Percentiles rank a stretch among this genome's conserved stretches.
Conservation (phyloP, 1,140 invertebrate species). For the Lutraria rhynchaena region DNA sequence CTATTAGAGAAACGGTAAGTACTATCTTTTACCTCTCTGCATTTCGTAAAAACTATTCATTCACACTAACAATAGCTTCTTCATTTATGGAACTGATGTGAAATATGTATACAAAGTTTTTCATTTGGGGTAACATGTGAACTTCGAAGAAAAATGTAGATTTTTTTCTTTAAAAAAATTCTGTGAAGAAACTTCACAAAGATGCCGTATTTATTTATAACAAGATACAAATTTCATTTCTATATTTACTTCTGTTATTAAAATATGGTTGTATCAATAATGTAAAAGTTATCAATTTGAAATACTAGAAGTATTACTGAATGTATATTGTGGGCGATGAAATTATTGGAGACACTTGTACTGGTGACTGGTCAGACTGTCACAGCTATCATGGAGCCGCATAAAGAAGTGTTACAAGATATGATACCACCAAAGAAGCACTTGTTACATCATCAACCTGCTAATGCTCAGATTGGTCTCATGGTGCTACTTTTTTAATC, state of each 20-base stretch:
- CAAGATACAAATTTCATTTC: too few species aligned
- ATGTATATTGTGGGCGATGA: constrained; percentile 88
- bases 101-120: not conserved
- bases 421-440: constrained; percentile 98
- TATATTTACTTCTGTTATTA: not conserved
- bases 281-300: too few species aligned
- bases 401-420: constrained; percentile 95
- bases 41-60: too few species aligned
- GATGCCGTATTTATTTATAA: too few species aligned
- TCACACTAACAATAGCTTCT: too few species aligned
- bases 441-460: constrained; percentile 94
- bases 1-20: constrained; percentile 92
- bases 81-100: not conserved
- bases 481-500: constrained; percentile 85
- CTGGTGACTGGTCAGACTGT: constrained; percentile 92
- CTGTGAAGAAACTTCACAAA: too few species aligned
- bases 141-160: too few species aligned
- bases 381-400: constrained; percentile 97
- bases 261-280: too few species aligned
- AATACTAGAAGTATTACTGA: not conserved
- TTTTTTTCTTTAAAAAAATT: too few species aligned
- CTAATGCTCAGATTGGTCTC: constrained; percentile 97
- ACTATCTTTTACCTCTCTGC: too few species aligned
- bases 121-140: too few species aligned
- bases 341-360: constrained; percentile 91